Evolutionary conservation across 1,140 invertebrate species (phyloP), one percentile per base, ranked within the genome.

Genomic region (Achroia grisella): DNA sequence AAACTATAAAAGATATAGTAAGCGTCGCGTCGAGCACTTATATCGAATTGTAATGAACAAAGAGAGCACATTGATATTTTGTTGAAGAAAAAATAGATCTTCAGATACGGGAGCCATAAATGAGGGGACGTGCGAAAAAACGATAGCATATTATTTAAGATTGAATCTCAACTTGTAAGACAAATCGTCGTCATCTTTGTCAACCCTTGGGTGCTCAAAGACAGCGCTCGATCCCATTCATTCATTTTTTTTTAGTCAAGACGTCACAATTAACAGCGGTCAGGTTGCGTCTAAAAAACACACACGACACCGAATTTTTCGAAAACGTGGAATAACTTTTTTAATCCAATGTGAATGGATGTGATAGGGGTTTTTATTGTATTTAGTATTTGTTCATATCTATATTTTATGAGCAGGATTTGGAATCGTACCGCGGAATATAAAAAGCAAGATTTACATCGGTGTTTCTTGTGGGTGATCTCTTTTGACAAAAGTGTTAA

Each of bases 401-500:
- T 77, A 65, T 76, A 78, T 79, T 81, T 83, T 80, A 72, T 65
- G 57, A 47, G 43, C 33, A 56, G 47, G 57, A 48, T 60, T 71
- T 56, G 53, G 52, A 56, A 60, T 68, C 17, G 17, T 23, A 23
- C 17, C 2, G 17, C 17, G 67, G 63, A 55, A 48, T 62, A 67
- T 65, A 75, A 71, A 72, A 64, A 58, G 33, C 30, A 61, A 69
- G 72, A 76, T 79, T 78, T 76, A 83, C 74, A 77, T 83, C 74
- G 74, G 65, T 80, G 44, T 53, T 52, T 67, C 45, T 32, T 57
- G 68, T 68, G 74, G 62, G 69, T 77, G 75, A 80, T 76, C 71
- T 62, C 58, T 52, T 69, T 78, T 71, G 57, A 83, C 73, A 81
- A 79, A 72, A 78, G 77, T 84, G 79, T 78, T 79, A 81, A 83